Percentiles rank a stretch among this genome's conserved stretches.
These are phyloP conservation scores for Cheumatopsyche charites DNA, from an alignment of 1,140 invertebrate genomes.

Conservation along the genomic window DNA sequence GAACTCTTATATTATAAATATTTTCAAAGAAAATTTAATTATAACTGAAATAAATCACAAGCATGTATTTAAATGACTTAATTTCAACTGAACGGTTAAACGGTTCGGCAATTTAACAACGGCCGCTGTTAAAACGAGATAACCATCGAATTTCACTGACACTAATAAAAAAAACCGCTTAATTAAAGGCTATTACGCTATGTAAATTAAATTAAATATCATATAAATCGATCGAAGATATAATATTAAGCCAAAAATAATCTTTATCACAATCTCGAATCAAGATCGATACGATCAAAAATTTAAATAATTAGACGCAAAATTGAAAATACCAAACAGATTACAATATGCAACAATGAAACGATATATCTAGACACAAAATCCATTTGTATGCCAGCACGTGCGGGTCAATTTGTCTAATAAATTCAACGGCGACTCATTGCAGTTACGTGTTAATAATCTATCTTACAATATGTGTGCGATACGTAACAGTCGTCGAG, in stretches of 20 bases:
- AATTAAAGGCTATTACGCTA: conserved; percentile 6
- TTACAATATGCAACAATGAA: no score
- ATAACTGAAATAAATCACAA: no score
- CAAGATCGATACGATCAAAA: no score
- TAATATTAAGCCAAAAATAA: neutral
- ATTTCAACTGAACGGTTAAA: conserved; percentile 7
- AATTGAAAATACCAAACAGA: no score
- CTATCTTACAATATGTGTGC: no score
- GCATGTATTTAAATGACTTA: neutral
- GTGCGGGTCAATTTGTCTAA: conserved; percentile 7
- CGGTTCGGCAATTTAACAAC: neutral
- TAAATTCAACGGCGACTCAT: conserved; percentile 12
- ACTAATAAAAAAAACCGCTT: neutral
- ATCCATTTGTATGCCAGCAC: conserved; percentile 1
- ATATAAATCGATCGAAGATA: neutral
- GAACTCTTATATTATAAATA: neutral
- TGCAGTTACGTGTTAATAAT: neutral
- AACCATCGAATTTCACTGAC: conserved; percentile 3
- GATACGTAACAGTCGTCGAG: no score
- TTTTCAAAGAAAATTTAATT: neutral
- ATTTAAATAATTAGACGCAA: no score
- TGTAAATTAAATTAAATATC: conserved; percentile 5
- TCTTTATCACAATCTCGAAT: no score
- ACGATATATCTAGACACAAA: no score
- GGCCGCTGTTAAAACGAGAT: neutral